Conservation (phyloP, 2,888 invertebrate genomes). For the Dysmachus trigonus region DNA sequence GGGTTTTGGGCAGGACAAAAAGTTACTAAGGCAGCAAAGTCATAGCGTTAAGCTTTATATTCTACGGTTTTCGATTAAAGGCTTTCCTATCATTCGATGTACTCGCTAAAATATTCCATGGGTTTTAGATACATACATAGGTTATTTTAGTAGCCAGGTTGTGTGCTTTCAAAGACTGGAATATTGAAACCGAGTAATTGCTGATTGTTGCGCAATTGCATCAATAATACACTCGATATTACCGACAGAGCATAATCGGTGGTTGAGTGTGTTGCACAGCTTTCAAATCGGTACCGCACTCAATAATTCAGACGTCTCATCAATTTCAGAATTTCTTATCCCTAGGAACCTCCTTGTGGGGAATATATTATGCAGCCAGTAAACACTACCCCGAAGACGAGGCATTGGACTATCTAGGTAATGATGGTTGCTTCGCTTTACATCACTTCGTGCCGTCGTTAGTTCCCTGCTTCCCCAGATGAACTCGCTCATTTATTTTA, state of each 20-base stretch:
- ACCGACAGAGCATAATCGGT: background rate
- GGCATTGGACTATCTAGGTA: too few species aligned
- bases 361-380: background rate
- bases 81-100: background rate
- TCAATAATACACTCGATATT: background rate
- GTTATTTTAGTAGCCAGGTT: background rate
- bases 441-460: background rate
- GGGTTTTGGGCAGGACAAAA: background rate
- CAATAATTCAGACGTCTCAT: background rate
- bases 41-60: background rate
- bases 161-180: background rate
- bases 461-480: background rate
- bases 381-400: background rate
- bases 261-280: background rate
- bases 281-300: background rate
- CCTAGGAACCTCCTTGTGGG: background rate
- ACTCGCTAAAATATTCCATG: background rate
- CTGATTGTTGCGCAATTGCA: background rate
- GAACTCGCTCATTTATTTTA: slow-evolving; percentile 6
- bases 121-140: background rate
- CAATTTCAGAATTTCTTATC: background rate
- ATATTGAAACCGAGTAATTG: slow-evolving; percentile 13
- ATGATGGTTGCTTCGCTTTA: background rate
- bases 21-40: background rate
- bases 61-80: background rate